Percentiles rank a stretch among this genome's conserved stretches.
Evolutionary conservation across 2,888 invertebrate species (phyloP).

Genomic region (Epinotia bilunana): DNA sequence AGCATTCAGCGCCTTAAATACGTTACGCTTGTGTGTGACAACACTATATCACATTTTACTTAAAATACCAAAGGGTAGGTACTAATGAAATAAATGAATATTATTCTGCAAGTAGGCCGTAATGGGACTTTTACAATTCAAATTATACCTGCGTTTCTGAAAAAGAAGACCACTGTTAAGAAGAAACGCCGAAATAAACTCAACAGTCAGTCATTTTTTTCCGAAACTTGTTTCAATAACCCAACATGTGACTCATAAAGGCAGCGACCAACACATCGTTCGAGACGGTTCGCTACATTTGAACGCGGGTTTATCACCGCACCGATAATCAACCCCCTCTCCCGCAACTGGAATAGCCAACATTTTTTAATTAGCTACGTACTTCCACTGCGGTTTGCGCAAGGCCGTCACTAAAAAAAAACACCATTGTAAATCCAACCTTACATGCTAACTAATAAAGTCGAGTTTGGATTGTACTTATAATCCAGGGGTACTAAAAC

Average conservation of each 20-base stretch:
- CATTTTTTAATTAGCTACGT: conserved; percentile 66
- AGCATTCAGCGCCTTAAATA: too few relatives aligned
- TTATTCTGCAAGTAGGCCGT: too few relatives aligned
- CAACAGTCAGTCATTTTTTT: too few relatives aligned
- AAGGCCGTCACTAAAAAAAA: conserved; percentile 56
- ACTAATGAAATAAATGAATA: too few relatives aligned
- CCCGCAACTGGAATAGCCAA: conserved; percentile 47
- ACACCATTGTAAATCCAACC: conserved; percentile 47
- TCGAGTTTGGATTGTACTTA: conserved; percentile 48
- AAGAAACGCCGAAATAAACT: too few relatives aligned
- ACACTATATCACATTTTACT: not conserved
- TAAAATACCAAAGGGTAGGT: not conserved
- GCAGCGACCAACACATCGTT: conserved; percentile 25
- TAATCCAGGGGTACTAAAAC: conserved; percentile 60
- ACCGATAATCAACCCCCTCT: conserved; percentile 42
- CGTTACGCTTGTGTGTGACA: too few relatives aligned
- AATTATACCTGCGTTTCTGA: too few relatives aligned
- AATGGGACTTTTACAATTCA: too few relatives aligned
- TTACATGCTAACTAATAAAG: conserved; percentile 45
- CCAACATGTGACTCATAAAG: conserved; percentile 17
- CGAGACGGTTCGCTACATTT: conserved; percentile 36
- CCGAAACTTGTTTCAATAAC: conserved; percentile 20
- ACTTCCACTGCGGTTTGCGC: conserved; percentile 62
- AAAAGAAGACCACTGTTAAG: too few relatives aligned
- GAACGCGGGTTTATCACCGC: conserved; percentile 29